phyloP scores from a whole-genome alignment of 2,113 vertebrate genomes.

The Clupea harengus region DNA sequence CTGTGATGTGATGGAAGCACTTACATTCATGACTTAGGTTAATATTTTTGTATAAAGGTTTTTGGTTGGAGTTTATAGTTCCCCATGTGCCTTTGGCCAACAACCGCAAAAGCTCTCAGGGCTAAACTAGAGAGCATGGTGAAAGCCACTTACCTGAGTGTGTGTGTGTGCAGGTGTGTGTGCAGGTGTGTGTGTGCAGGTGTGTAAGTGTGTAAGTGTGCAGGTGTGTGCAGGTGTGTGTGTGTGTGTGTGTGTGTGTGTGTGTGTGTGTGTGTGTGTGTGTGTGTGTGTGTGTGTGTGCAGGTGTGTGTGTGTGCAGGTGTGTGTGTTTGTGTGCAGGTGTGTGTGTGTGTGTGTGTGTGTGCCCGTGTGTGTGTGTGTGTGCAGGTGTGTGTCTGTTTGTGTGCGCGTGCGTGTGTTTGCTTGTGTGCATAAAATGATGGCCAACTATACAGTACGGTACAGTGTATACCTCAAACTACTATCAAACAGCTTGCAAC shows the following conservation, averaged over 20 bases:
- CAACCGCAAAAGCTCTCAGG: not conserved
- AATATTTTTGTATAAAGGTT: not conserved
- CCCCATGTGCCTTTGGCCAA: not conserved
- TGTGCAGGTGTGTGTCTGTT: too few species aligned
- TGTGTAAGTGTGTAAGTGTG: slow-evolving; percentile 11
- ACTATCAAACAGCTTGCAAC: not conserved
- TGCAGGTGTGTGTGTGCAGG: slow-evolving; percentile 3
- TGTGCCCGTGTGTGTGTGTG: too few species aligned
- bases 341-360: too few species aligned
- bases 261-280: slow-evolving; percentile 5
- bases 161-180: not conserved
- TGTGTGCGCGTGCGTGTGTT: too few species aligned
- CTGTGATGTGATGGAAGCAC: not conserved
- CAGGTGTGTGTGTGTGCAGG: slow-evolving; percentile 8
- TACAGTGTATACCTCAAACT: too few species aligned
- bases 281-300: not conserved
- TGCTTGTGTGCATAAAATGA: not conserved
- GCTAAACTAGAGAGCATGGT: not conserved
- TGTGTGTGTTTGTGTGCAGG: too few species aligned
- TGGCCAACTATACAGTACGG: not conserved
- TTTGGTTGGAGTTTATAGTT: not conserved
- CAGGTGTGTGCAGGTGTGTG: not conserved
- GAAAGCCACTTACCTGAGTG: not conserved
- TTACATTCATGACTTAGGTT: not conserved
- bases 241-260: not conserved